phyloP scores from a whole-genome alignment of 2,797 vertebrate species.

The Crocidura indochinensis region DNA sequence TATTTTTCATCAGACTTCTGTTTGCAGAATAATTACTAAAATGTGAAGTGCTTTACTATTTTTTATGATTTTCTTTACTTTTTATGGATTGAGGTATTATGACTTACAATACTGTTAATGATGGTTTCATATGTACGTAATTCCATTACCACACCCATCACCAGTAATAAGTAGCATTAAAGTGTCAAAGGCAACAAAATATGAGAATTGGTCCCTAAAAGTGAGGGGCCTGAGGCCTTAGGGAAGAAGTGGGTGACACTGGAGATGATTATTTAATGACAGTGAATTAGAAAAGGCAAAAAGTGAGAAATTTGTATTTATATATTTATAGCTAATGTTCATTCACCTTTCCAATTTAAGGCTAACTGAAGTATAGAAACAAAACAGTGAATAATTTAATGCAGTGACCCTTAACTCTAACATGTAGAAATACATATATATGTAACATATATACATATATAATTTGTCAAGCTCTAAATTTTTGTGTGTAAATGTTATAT shows the following conservation, averaged over 20 bases:
- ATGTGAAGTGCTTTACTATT: neutral
- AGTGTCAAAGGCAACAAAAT: too few relatives aligned
- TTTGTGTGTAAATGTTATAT: neutral
- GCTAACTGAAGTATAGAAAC: conserved; percentile 38
- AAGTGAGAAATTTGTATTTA: conserved; percentile 16
- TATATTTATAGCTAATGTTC: conserved; percentile 42
- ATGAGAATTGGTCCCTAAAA: too few relatives aligned
- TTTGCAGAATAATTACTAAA: conserved; percentile 60
- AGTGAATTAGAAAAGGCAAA: conserved; percentile 29
- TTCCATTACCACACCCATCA: too few relatives aligned
- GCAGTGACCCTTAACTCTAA: neutral
- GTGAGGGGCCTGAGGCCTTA: too few relatives aligned
- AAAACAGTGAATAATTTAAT: conserved; percentile 23
- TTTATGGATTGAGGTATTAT: too few relatives aligned
- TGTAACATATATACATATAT: neutral
- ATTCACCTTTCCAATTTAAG: conserved; percentile 50
- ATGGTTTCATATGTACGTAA: too few relatives aligned
- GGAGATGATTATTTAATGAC: conserved; percentile 2
- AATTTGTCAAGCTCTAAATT: neutral
- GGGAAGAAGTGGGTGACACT: too few relatives aligned
- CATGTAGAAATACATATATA: neutral
- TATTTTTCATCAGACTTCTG: conserved; percentile 61
- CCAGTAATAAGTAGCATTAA: too few relatives aligned
- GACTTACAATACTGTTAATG: too few relatives aligned
- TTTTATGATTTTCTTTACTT: too few relatives aligned